Conservation (phyloP, 2,797 vertebrate genomes). For the Brachyrhaphis roseni region DNA sequence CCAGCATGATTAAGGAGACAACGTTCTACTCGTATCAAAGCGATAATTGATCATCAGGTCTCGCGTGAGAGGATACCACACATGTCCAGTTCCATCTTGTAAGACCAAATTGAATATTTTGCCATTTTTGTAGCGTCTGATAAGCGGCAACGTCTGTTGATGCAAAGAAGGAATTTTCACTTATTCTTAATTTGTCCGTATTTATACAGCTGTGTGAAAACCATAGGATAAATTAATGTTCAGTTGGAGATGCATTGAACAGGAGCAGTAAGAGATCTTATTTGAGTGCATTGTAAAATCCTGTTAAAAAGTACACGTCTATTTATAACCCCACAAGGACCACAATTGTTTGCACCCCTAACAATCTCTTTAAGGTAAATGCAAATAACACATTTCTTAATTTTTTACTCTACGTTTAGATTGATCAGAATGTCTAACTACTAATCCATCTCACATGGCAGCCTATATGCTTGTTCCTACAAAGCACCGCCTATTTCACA, state of each 20-base stretch:
- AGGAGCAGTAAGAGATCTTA: background rate
- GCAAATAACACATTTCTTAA: background rate
- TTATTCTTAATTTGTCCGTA: background rate
- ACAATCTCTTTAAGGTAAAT: background rate
- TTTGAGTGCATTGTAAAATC: background rate
- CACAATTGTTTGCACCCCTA: background rate
- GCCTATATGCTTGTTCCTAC: too few relatives aligned
- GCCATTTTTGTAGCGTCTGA: constrained; percentile 26
- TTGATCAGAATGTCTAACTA: background rate
- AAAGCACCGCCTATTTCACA: too few relatives aligned
- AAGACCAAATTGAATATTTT: constrained; percentile 23
- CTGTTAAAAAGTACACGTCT: background rate
- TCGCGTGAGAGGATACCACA: constrained; percentile 28
- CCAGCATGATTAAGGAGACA: constrained; percentile 16
- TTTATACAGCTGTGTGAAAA: background rate
- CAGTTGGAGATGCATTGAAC: background rate
- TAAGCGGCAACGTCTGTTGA: constrained; percentile 17
- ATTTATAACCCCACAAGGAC: background rate
- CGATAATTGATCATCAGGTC: background rate
- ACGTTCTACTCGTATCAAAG: constrained; percentile 1
- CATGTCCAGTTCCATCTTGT: constrained; percentile 29
- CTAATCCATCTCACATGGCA: background rate
- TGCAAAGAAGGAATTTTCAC: background rate
- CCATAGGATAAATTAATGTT: background rate
- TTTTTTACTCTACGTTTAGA: background rate